phyloP scores from a whole-genome alignment of 2,797 vertebrate species.

The Chaenodraco wilsoni region DNA sequence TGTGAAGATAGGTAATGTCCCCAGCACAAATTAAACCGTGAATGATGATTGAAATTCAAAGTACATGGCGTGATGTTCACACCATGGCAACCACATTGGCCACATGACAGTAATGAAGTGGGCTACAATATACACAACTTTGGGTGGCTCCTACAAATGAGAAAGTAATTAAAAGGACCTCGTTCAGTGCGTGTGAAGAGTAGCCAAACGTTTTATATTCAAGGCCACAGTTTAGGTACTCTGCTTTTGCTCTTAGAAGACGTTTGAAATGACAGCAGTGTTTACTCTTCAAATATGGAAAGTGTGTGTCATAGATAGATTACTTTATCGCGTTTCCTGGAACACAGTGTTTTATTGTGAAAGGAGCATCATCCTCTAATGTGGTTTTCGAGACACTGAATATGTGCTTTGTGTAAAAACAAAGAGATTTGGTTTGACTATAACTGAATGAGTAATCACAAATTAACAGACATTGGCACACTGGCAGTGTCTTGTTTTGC shows the following conservation, averaged over 20 bases:
- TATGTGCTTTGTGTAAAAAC: conserved; percentile 25
- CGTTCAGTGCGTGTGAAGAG: conserved; percentile 53
- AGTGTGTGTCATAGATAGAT: conserved; percentile 20
- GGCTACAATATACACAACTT: conserved; percentile 78
- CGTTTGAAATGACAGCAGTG: conserved; percentile 27
- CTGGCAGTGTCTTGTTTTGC: conserved; percentile 22
- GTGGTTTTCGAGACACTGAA: neutral
- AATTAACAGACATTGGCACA: conserved; percentile 38
- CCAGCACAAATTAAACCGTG: conserved; percentile 49
- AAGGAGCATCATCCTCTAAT: conserved; percentile 23
- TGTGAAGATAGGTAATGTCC: conserved; percentile 50
- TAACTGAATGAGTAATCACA: conserved; percentile 30
- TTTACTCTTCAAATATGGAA: conserved; percentile 39
- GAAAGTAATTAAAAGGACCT: conserved; percentile 78
- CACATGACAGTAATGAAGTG: conserved; percentile 76
- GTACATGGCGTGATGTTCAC: conserved; percentile 69
- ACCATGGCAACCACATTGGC: conserved; percentile 75
- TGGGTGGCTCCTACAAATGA: conserved; percentile 72
- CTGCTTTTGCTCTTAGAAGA: conserved; percentile 45
- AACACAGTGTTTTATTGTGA: conserved; percentile 41
- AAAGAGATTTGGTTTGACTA: conserved; percentile 9
- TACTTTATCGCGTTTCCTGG: conserved; percentile 21
- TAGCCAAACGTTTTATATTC: conserved; percentile 61
- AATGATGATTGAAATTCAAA: conserved; percentile 79
- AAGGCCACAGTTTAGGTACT: conserved; percentile 59